Base-by-base conservation (phyloP, 2,888 invertebrate species). In the Melanchra persicariae region DNA sequence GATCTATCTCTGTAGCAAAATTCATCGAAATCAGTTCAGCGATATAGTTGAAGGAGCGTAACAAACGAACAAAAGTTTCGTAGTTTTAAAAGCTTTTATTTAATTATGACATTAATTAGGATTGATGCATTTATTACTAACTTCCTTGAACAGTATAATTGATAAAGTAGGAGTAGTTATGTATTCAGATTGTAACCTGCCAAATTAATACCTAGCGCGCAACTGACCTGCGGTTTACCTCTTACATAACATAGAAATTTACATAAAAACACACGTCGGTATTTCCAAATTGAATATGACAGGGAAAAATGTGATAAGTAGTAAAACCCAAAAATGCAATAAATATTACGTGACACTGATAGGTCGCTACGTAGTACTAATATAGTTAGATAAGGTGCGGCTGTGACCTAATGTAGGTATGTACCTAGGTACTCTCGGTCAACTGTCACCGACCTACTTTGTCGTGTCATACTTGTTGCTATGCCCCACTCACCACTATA, bases 211-310 rank as follows among this genome's bases (percentile, higher is more conserved):
- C 12, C 19, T 4, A 34, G 17, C 15, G 7, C 19, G 22, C 34
- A 22, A 30, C 15, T 57, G 49, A 40, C 45, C 49, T 65, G 82
- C 30, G 64, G 77, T 78, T 77, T 70, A 58, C 82, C 78, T 62
- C 70, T 61, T 69, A 43, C 2, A 30, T 55, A 81, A 81, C 17
- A 19, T 22, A n/a, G 3, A 34, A 54, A 63, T 45, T 45, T 45
- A 45, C 45, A 45, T 19, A 26, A 9, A 26, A 9, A 55, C n/a
- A 19, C 30, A 3, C 10, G 1, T 17, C 0, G 78, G 78, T 19
- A 70, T 77, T 78, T 49, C 79, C 77, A 62, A 77, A 60, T 59
- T 34, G 22, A 49, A 40, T 7, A 0, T 12, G 10, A 65, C 30
- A 40, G 43, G 82, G 71, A 65, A 77, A 76, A 40, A 22, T 55